Base-by-base conservation (phyloP, 2,797 vertebrate species). In the Triplophysa yarkandensis region DNA sequence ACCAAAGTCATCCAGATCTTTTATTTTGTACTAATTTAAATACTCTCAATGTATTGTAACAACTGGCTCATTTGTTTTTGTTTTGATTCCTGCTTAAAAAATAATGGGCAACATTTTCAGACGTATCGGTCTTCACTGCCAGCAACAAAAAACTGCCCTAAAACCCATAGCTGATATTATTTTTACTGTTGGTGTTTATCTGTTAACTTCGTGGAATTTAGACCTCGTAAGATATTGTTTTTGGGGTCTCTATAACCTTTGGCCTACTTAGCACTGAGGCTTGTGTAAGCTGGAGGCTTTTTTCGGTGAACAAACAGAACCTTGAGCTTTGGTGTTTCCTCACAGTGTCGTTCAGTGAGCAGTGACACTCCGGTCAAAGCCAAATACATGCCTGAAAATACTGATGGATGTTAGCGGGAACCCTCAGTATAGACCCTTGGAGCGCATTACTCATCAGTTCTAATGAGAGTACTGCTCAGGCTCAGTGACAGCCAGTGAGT, bases 281-380 rank as follows among this genome's bases (percentile, higher is more conserved):
- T 80, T 83, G 77, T 80, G 71, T 57, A 80, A 80, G 43, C 63
- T 27, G 27, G 34, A 44, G 69, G 61, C 66, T 69, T 48, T 65
- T 48, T 68, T 46, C 74, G 65, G 66, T 13, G 36, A 78, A 67
- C 69, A 74, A 76, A 78, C 74, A 74, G 48, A 78, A 66, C 54
- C 30, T 52, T 77, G 65, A 71, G 57, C 30, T 48, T 30, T 25
- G 21, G 61, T 68, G 36, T 74, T 77, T 83, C 67, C 32, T 71
- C 44, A 67, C 63, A 28, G 21, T 44, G n/a, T 65, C 44, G 70
- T 63, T 79, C 57, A 36, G 14, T 62, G 17, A 46, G 60, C 70
- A 64, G 55, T 77, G 74, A 68, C 69, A 43, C 63, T 7, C 44
- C 11, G 27, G 76, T 52, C 70, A 68, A 62, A 61, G 69, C 25